Evolutionary conservation across 1,140 invertebrate genomes (phyloP).

Genomic region (Drosophila funebris): DNA sequence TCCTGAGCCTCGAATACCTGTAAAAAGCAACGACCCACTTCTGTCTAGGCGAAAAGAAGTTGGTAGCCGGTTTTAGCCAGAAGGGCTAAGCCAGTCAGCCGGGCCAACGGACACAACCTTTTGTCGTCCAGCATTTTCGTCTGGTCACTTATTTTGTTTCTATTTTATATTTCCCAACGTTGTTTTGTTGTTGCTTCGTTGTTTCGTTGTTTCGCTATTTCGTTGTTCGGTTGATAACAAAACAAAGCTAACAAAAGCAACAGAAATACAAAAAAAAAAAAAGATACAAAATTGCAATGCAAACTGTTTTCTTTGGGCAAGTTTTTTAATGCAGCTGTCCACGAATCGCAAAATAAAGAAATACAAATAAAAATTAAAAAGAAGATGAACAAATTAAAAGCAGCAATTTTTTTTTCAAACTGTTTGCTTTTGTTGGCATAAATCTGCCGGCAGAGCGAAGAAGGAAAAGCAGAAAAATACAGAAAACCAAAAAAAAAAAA

Average conservation of each 20-base stretch:
- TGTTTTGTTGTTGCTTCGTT: conserved; percentile 27
- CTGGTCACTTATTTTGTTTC: conserved; percentile 50
- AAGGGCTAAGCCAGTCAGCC: conserved; percentile 7
- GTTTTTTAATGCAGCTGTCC: conserved; percentile 75
- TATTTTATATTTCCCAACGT: conserved; percentile 31
- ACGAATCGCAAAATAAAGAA: conserved; percentile 50
- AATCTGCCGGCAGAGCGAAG: conserved; percentile 72
- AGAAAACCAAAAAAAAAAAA: conserved; percentile 24
- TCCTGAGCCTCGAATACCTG: neutral
- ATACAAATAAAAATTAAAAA: conserved; percentile 48
- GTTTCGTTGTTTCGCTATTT: conserved; percentile 24
- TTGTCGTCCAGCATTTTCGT: conserved; percentile 20
- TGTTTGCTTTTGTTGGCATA: conserved; percentile 76
- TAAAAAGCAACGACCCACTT: conserved; percentile 5
- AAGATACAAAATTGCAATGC: conserved; percentile 70
- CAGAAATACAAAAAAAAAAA: conserved; percentile 71
- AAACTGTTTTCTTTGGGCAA: conserved; percentile 77
- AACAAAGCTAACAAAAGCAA: conserved; percentile 57
- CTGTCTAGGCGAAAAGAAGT: neutral
- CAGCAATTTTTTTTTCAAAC: conserved; percentile 58
- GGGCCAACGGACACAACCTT: conserved; percentile 44
- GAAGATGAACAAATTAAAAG: conserved; percentile 42
- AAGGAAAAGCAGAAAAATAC: conserved; percentile 8
- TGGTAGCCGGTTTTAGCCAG: neutral
- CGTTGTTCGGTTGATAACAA: conserved; percentile 65